Evolutionary conservation across 2,797 vertebrate species (phyloP).

Genomic region (Discoglossus pictus): DNA sequence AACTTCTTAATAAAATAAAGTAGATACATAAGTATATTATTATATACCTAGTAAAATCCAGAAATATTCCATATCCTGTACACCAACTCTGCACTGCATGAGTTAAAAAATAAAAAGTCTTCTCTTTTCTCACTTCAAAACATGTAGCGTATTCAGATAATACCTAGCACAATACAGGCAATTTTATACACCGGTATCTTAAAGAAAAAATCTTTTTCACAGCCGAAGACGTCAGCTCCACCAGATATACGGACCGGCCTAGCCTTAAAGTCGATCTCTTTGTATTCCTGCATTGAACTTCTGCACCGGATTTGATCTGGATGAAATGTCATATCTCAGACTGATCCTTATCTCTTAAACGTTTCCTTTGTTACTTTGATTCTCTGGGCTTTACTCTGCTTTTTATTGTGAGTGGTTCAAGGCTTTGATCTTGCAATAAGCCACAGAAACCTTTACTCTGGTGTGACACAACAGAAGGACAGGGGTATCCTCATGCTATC

Average conservation of each 20-base stretch:
- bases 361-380: conserved; percentile 93
- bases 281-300: conserved; percentile 84
- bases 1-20: too few relatives aligned
- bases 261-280: conserved; percentile 60
- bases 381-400: conserved; percentile 84
- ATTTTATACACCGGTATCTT: conserved; percentile 19
- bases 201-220: conserved; percentile 54
- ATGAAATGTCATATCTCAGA: conserved; percentile 97
- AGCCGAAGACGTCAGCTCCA: conserved; percentile 59
- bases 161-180: conserved; percentile 44
- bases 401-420: conserved; percentile 79
- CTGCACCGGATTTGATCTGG: conserved; percentile 86
- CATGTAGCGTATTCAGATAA: conserved; percentile 16
- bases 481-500: conserved; percentile 54
- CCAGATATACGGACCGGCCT: conserved; percentile 52
- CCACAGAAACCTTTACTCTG: conserved; percentile 71
- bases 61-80: too few relatives aligned
- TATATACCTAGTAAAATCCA: too few relatives aligned
- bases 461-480: conserved; percentile 60
- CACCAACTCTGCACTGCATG: too few relatives aligned
- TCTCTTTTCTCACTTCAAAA: too few relatives aligned
- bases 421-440: conserved; percentile 85
- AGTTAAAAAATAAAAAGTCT: too few relatives aligned
- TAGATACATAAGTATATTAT: too few relatives aligned
- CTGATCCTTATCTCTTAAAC: conserved; percentile 96